Evolutionary conservation across 2,888 invertebrate species (phyloP), one percentile per base, ranked within the genome.

Genomic region (Charanyca ferruginea): DNA sequence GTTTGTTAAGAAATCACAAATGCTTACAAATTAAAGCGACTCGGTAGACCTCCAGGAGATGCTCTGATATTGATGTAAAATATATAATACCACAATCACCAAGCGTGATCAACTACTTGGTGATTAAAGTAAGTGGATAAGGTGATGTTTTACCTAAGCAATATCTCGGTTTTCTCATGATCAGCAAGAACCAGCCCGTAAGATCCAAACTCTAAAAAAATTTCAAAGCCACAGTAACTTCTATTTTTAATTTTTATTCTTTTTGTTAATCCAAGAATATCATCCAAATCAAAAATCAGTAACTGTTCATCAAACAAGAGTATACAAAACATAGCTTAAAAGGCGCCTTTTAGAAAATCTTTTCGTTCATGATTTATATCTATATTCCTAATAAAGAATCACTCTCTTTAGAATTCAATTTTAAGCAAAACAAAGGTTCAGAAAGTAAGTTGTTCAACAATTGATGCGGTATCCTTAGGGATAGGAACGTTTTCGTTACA

Each of bases 401-500:
- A n/a, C n/a, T n/a, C 22, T 35, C 53, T 71, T 67, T 77, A 67
- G 76, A 86, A 87, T 83, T 80, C 75, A 85, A 85, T 86, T 86
- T 85, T 69, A 74, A 52, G 48, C 65, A 80, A 76, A 84, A 85
- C 80, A 82, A 82, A 83, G 82, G 81, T 83, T 81, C 66, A 65
- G 76, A 87, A 87, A 81, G 83, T 81, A 83, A 87, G 79, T 86
- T 77, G 74, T 81, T 83, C 71, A 85, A 85, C 84, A 86, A 85
- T 89, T 82, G 87, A 85, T 85, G 77, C 72, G 80, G 76, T 80
- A 83, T 85, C 86, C 85, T 80, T 76, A 66, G 80, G 80, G 88
- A 85, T 64, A 64, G 81, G 80, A 84, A 83, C 83, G 81, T 83
- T 89, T 87, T 87, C 85, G 83, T 86, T 85, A 86, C 85, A 83